Evolutionary conservation across 2,888 invertebrate species (phyloP), one percentile per base, ranked within the genome.

Genomic region (Cryptus viduatorius): DNA sequence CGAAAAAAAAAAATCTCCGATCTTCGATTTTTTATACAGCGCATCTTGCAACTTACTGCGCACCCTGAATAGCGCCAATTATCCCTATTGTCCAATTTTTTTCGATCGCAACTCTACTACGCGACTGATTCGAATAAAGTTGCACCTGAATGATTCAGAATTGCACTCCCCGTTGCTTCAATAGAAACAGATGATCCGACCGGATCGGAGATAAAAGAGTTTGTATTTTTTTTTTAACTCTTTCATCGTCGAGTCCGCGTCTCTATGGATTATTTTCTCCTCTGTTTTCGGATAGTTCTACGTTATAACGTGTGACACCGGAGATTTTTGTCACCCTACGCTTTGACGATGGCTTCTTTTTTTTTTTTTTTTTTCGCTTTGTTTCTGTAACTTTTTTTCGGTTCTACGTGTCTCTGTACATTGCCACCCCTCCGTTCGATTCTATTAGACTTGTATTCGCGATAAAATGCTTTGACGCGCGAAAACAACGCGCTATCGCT

Each of bases 401-500:
- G n/a, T 10, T 8, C 14, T 4, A 14, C 10, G 12, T 14, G 48
- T 24, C 59, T 53, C 37, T 16, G n/a, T n/a, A n/a, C 59, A 19
- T 16, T 31, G 24, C 19, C 14, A 50, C 56, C 29, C n/a, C 50
- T 12, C 42, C 64, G 64, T 50, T 65, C 65, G 31, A 82, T 65
- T 77, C 44, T n/a, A 71, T 56, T 71, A 61, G 50, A 53, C 53
- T 61, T 12, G 64, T 44, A 76, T 53, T 16, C 44, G 46, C 31
- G 69, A 53, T 79, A 85, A 85, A 82, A 71, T 48, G 50, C 14
- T 64, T 50, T 53, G 68, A 44, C 64, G 76, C 73, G 67, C 73
- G 67, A 69, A 78, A 83, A 65, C 53, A 76, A 82, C 69, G 76
- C 77, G 76, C 50, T 72, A 24, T 72, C 72, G 68, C 48, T 65